Conservation (phyloP, 2,113 vertebrate genomes). For the Stegostoma tigrinum region DNA sequence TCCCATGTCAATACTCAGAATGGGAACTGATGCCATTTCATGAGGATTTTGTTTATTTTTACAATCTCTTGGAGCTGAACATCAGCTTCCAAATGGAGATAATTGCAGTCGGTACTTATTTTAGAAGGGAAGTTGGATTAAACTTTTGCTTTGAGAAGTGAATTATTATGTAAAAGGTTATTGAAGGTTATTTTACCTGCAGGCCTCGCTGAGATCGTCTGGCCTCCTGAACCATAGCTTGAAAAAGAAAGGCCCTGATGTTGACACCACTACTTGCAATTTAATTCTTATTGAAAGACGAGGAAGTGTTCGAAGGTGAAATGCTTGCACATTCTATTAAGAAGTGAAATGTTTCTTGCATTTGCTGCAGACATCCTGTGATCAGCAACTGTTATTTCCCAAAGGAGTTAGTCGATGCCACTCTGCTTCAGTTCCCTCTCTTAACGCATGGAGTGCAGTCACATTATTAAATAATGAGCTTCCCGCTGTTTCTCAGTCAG, state of each 20-base stretch:
- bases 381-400: constrained; percentile 43
- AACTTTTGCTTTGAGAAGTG: background rate
- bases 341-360: constrained; percentile 50
- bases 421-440: constrained; percentile 42
- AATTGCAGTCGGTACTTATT: background rate
- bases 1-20: background rate
- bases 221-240: background rate
- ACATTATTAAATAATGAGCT: constrained; percentile 37
- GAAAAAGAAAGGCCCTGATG: constrained; percentile 39
- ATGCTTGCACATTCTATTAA: constrained; percentile 47
- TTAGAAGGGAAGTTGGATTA: background rate
- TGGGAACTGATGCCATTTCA: background rate
- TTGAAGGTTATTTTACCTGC: no score
- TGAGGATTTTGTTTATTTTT: background rate
- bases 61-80: background rate
- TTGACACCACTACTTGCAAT: constrained; percentile 46
- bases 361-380: constrained; percentile 46
- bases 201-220: no score
- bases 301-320: constrained; percentile 45
- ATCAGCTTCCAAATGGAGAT: background rate
- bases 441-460: constrained; percentile 37
- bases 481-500: constrained; percentile 35
- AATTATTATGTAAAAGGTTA: background rate
- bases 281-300: constrained; percentile 51
- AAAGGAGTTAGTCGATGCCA: constrained; percentile 40